phyloP scores from a whole-genome alignment of 1,140 invertebrate genomes.

The Lasaia peninsularis region DNA sequence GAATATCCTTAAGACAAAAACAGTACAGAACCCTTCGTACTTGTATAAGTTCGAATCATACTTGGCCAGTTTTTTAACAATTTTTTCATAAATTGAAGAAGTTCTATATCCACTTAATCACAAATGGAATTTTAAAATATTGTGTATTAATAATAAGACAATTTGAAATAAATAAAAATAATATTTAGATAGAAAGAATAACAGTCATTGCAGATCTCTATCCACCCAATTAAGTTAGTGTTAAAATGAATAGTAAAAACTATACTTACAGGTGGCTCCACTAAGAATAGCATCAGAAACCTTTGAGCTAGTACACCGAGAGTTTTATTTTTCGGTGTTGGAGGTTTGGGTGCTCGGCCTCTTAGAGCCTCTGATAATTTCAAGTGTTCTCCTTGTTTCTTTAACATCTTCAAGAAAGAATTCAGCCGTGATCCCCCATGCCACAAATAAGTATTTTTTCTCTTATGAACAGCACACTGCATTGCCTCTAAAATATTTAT shows the following conservation, averaged over 20 bases:
- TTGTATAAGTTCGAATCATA: no score
- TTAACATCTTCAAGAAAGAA: constrained; percentile 67
- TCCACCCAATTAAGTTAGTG: no score
- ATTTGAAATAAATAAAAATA: no score
- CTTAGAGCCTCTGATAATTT: constrained; percentile 63
- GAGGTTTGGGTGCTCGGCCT: constrained; percentile 62
- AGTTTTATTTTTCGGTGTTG: constrained; percentile 79
- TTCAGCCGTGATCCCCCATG: constrained; percentile 75
- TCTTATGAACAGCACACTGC: constrained; percentile 81
- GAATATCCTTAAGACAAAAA: no score
- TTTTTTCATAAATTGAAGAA: no score
- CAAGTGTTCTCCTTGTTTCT: constrained; percentile 66
- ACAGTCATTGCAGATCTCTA: no score
- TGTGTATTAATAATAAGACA: no score
- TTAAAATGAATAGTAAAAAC: constrained; percentile 3
- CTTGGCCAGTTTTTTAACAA: no score
- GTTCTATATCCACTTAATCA: no score
- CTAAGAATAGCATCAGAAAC: constrained; percentile 85
- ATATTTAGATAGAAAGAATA: no score
- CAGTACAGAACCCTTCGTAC: no score
- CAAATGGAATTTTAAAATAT: no score
- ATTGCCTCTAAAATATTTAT: constrained; percentile 87
- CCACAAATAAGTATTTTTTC: constrained; percentile 81
- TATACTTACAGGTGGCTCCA: constrained; percentile 80
- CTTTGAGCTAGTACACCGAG: constrained; percentile 84